Conservation (phyloP, 2,113 vertebrate genomes). For the Acrocephalus arundinaceus region DNA sequence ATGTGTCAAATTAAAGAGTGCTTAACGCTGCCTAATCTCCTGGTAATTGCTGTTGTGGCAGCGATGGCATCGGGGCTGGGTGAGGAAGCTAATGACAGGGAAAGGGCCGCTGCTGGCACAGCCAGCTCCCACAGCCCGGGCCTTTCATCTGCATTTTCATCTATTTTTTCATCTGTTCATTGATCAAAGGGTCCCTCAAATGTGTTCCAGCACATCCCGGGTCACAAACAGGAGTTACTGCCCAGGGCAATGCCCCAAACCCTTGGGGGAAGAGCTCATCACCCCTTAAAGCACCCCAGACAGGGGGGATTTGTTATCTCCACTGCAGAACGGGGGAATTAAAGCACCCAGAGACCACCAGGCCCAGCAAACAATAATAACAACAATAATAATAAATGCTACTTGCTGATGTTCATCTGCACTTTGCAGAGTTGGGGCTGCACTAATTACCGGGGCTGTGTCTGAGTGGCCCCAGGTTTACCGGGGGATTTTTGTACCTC, state of each 20-base stretch:
- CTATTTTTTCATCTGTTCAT: fast-evolving
- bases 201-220: neutral
- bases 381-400: neutral
- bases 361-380: neutral
- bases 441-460: neutral
- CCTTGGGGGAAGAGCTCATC: neutral
- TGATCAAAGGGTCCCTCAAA: neutral
- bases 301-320: neutral
- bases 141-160: neutral
- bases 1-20: constrained; percentile 95
- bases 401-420: neutral
- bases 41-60: constrained; percentile 91
- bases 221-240: fast-evolving
- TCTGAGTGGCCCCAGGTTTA: neutral
- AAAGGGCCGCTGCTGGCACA: neutral
- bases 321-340: neutral
- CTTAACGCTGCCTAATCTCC: constrained; percentile 91
- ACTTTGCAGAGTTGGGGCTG: neutral
- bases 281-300: neutral
- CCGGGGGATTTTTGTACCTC: neutral
- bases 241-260: neutral
- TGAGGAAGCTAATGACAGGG: constrained; percentile 71
- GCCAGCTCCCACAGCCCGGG: neutral
- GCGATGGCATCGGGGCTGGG: constrained; percentile 73
- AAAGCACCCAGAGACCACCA: neutral